Evolutionary conservation across 2,888 invertebrate genomes (phyloP).

Genomic region (Lissonota sp.): DNA sequence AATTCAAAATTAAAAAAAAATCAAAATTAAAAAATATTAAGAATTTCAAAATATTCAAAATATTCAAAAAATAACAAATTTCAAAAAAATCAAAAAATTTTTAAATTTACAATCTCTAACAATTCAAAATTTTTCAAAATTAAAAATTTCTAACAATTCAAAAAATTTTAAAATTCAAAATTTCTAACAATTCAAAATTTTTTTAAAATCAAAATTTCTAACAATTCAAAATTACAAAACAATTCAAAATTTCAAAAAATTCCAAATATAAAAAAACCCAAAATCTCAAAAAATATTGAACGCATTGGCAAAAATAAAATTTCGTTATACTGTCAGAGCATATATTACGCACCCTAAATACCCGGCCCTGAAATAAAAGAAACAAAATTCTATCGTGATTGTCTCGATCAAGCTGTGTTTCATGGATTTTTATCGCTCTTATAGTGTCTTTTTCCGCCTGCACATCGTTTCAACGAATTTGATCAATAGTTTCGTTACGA

Average conservation of each 20-base stretch:
- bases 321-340: too few species aligned
- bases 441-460: constrained; percentile 11
- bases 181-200: constrained; percentile 10
- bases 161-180: background rate
- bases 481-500: background rate
- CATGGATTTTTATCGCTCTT: constrained; percentile 5
- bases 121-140: constrained; percentile 7
- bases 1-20: background rate
- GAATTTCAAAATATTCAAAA: too few species aligned
- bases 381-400: background rate
- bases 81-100: background rate
- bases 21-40: background rate
- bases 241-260: constrained; percentile 2
- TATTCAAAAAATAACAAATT: background rate
- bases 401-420: background rate
- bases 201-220: too few species aligned
- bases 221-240: background rate
- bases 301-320: too few species aligned
- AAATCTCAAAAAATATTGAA: too few species aligned
- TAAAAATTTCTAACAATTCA: background rate
- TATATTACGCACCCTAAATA: background rate
- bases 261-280: too few species aligned
- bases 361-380: background rate
- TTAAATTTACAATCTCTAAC: too few species aligned
- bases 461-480: constrained; percentile 1